These are phyloP conservation scores for Candoia aspera DNA, from an alignment of 2,113 vertebrate genomes.

Conservation along the genomic window DNA sequence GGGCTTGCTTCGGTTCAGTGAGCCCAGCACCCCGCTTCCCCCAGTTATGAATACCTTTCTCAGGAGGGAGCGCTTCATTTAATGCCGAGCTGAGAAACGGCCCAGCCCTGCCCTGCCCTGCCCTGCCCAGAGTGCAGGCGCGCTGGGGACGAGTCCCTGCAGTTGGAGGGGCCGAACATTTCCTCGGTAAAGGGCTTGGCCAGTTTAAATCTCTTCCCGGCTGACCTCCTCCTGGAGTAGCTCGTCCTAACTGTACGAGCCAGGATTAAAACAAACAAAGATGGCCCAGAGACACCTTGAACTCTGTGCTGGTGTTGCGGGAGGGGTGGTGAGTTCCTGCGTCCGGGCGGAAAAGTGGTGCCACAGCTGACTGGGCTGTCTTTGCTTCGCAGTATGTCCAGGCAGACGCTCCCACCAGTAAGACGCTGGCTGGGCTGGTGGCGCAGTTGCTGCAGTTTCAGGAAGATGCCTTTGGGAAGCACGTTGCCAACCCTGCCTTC, in stretches of 20 bases:
- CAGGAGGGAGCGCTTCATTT: background rate
- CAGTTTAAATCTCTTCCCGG: background rate
- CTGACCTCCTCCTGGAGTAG: background rate
- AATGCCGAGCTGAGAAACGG: background rate
- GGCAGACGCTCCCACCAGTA: conserved; percentile 94
- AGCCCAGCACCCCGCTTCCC: background rate
- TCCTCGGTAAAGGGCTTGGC: background rate
- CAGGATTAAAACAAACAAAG: background rate
- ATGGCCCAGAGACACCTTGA: fast-evolving
- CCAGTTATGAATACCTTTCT: too few relatives aligned
- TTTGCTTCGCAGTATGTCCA: conserved; percentile 87
- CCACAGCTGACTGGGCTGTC: background rate
- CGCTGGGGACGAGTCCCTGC: background rate
- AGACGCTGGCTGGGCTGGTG: conserved; percentile 90
- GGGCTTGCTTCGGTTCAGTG: background rate
- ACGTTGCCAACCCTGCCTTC: conserved; percentile 96
- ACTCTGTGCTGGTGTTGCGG: fast-evolving
- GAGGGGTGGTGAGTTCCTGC: background rate
- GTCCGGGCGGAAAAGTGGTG: fast-evolving
- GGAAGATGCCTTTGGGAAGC: conserved; percentile 96
- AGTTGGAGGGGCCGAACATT: background rate
- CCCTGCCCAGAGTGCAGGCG: background rate
- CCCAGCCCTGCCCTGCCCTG: background rate
- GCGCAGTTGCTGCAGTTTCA: conserved; percentile 97
- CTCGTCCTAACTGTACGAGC: background rate